Conservation (phyloP, 1,140 invertebrate species). For the Drosophila murphyi region DNA sequence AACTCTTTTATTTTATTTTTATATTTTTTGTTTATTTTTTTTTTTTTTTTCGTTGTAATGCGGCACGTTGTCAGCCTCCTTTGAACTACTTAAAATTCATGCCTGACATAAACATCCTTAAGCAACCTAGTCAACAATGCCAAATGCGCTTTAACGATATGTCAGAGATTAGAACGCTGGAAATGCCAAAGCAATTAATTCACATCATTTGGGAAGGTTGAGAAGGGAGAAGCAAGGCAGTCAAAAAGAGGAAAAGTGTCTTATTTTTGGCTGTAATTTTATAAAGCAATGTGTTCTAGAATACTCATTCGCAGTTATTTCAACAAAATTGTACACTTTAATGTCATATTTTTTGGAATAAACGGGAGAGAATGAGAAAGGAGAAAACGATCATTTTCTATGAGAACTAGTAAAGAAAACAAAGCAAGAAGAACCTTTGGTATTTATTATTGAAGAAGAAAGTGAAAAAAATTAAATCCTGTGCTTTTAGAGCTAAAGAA, state of each 20-base stretch:
- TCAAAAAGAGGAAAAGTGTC: neutral
- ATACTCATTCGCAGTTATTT: neutral
- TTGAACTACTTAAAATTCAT: slow-evolving; percentile 75
- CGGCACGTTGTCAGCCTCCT: slow-evolving; percentile 53
- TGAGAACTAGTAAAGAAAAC: too few relatives aligned
- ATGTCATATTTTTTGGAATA: too few relatives aligned
- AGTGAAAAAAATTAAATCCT: too few relatives aligned
- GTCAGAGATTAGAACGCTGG: slow-evolving; percentile 71
- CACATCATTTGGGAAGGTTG: neutral
- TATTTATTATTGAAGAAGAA: too few relatives aligned
- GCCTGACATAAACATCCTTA: slow-evolving; percentile 77
- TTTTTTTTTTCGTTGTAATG: slow-evolving; percentile 5
- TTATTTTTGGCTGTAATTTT: slow-evolving; percentile 16
- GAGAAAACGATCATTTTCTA: too few relatives aligned
- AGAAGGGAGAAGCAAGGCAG: too few relatives aligned
- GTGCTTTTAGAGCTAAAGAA: too few relatives aligned
- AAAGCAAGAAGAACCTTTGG: too few relatives aligned
- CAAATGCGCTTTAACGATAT: slow-evolving; percentile 78
- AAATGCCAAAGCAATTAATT: slow-evolving; percentile 68
- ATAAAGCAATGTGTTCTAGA: neutral
- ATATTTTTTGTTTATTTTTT: slow-evolving; percentile 4
- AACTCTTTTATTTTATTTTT: slow-evolving; percentile 67
- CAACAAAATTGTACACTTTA: too few relatives aligned
- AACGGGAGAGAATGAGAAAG: too few relatives aligned
- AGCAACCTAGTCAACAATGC: slow-evolving; percentile 63